A percentile compares a stretch with the other conserved stretches of the same genome.
phyloP scores from a whole-genome alignment of 2,797 vertebrate genomes.

The Danio kyathit region DNA sequence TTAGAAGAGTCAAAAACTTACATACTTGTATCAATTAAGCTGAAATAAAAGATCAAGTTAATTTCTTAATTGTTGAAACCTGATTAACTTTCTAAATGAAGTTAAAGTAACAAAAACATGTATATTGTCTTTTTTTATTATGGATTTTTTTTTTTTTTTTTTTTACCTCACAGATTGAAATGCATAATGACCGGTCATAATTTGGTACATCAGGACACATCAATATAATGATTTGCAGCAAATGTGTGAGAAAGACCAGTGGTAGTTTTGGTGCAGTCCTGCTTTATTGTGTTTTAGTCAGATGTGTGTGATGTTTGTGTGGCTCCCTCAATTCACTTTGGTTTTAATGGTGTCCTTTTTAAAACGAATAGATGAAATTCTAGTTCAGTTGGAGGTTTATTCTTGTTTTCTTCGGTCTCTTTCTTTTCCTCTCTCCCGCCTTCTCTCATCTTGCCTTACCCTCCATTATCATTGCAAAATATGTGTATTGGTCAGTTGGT shows the following conservation, averaged over 20 bases:
- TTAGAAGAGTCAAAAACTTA: no score
- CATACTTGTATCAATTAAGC: no score
- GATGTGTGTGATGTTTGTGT: not conserved
- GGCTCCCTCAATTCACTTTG: not conserved
- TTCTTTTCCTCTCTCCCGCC: slow-evolving; percentile 27
- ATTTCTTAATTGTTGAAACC: no score
- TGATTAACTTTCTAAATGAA: no score
- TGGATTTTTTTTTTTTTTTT: no score
- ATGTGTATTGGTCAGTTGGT: not conserved
- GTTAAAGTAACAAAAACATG: no score
- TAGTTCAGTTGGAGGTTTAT: slow-evolving; percentile 11
- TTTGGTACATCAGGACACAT: not conserved
- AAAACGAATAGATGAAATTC: slow-evolving; percentile 3
- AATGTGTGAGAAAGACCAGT: not conserved
- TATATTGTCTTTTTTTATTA: no score
- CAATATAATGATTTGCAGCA: not conserved
- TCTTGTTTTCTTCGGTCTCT: slow-evolving; percentile 27
- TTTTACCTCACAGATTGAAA: no score
- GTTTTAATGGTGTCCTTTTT: slow-evolving; percentile 18
- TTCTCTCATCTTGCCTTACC: slow-evolving; percentile 8
- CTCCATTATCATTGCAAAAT: slow-evolving; percentile 56
- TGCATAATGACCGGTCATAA: no score
- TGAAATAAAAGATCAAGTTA: no score
- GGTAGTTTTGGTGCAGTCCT: not conserved
- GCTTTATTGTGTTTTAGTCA: not conserved